Evolutionary conservation across 2,888 invertebrate genomes (phyloP).

Genomic region (Dryococelus australis): DNA sequence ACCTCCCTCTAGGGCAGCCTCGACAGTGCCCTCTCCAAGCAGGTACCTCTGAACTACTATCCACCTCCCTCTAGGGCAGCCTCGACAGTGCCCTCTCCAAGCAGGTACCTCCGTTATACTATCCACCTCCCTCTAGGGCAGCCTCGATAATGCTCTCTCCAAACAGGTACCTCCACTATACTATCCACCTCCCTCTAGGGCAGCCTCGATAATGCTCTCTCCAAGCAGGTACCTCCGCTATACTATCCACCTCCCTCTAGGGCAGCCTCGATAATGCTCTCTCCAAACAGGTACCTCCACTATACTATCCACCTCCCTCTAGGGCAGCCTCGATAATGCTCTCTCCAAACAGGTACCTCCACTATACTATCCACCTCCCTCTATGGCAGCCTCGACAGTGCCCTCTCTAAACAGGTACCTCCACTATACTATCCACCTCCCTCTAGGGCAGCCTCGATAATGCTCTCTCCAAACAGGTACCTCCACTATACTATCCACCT

Average conservation of each 20-base stretch:
- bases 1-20: conserved; percentile 86
- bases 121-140: conserved; percentile 87
- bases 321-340: conserved; percentile 82
- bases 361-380: conserved; percentile 89
- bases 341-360: conserved; percentile 66
- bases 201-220: conserved; percentile 78
- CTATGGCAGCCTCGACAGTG: conserved; percentile 82
- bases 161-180: conserved; percentile 63
- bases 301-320: conserved; percentile 87
- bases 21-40: conserved; percentile 75
- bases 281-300: conserved; percentile 64
- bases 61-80: conserved; percentile 85
- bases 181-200: conserved; percentile 88
- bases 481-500: too few species aligned
- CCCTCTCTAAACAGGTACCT: conserved; percentile 66
- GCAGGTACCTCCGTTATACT: too few species aligned
- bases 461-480: conserved; percentile 68
- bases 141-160: conserved; percentile 77
- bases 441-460: conserved; percentile 85
- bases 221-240: conserved; percentile 64
- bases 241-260: conserved; percentile 87
- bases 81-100: conserved; percentile 77
- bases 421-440: too few species aligned
- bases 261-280: conserved; percentile 82
- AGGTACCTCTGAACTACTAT: too few species aligned